Base-by-base conservation (phyloP, 2,888 invertebrate species). In the Eupithecia dodoneata region DNA sequence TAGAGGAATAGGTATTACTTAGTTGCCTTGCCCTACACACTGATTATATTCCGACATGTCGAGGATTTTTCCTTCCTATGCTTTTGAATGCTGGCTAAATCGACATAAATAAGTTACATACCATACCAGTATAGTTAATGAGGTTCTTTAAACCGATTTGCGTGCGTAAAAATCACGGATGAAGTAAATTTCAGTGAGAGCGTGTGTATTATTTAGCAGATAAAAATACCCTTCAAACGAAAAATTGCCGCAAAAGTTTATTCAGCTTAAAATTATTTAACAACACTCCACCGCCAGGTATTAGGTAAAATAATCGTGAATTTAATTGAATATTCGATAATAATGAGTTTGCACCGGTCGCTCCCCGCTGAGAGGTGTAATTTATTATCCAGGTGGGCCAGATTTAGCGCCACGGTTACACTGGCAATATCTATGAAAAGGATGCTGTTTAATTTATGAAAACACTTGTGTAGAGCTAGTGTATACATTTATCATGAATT, bases 311-410 rank as follows among this genome's bases (percentile, higher is more conserved):
- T 73, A 70, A 70, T 70, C 47, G 70, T 30, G n/a, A 49, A 30
- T 70, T 70, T 49, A 49, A 79, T 79, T 79, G 79, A 76, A 80
- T 79, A 79, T 81, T 80, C 77, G 73, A 78, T 79, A 79, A 75
- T 81, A 80, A 81, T 81, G 80, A 81, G 81, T 82, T 82, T 81
- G 76, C 72, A 65, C 76, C 76, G 65, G 71, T 65, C 75, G 74
- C 45, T 81, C 47, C 77, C 72, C 65, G 76, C 78, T 79, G 72
- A 77, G 76, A 79, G 75, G 45, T 44, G 77, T 82, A 76, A 82
- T 84, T 83, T 82, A 83, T 80, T 76, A 71, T 69, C 74, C 78
- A 81, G 81, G 77, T 81, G 78, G 47, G 73, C 63, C 74, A 78
- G 80, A 81, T 81, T 82, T 81, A 81, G 78, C 75, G 74, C 77